Base-by-base conservation (phyloP, 1,140 invertebrate genomes). In the Glossosoma conforme region DNA sequence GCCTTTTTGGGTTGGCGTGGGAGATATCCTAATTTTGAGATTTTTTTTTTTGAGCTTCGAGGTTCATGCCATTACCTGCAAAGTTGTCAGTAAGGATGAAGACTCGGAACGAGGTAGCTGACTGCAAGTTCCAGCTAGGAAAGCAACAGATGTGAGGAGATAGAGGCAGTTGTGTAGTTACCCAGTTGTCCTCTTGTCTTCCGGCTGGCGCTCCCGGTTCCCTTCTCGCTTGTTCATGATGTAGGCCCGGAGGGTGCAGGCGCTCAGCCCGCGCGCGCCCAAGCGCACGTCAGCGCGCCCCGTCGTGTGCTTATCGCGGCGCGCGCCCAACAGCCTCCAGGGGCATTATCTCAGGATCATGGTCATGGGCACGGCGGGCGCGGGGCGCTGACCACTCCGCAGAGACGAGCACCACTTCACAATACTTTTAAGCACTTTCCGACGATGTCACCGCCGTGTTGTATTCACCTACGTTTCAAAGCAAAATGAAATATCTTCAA, bases 171-270 rank as follows among this genome's bases (percentile, higher is more conserved):
- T 17, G 20, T 22, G 24, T 46, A 49, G 70, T 72, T 65, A 72
- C 71, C 67, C 68, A 55, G 69, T 67, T 57, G 67, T 69, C 63
- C 69, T 65, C 65, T 72, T 72, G 43, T 72, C 70, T 59, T 72
- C 71, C 57, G 63, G 69, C 62, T 72, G 70, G 60, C 72, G 69
- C 49, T 74, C 70, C 62, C 70, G 70, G 62, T 61, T 71, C 61
- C 64, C 65, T 43, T 72, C 69, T 59, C 70, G 69, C 58, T 72
- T 74, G 66, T 74, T 74, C 72, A 74, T 74, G 68, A 70, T 74
- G 71, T 65, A 68, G 65, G 69, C 64, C 40, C 61, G 38, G 60
- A 62, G 62, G 66, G 64, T 69, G 61, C 58, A 60, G 66, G 69
- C 66, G 56, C 60, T 56, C 52, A 47, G 56, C 20, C 47, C 51